Base-by-base conservation (phyloP, 2,888 invertebrate genomes). In the Oligia strigilis region DNA sequence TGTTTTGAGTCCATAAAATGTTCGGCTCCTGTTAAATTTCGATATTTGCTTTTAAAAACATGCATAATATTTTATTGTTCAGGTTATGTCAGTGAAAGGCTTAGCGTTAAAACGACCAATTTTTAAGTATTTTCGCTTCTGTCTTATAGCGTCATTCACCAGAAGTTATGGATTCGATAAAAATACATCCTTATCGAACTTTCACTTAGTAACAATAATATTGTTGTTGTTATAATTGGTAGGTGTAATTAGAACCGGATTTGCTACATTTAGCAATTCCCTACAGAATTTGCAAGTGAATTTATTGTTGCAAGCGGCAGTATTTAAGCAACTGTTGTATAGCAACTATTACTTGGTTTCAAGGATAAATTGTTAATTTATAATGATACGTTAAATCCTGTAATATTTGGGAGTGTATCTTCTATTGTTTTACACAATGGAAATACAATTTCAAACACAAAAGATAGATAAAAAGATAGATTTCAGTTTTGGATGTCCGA, bases 311-410 rank as follows among this genome's bases (percentile, higher is more conserved):
- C 55, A 72, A 71, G 36, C 17, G 17, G 29, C 49, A 52, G 17
- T 55, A 67, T 76, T 52, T 49, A 67, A 23, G 71, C 66, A 69
- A 76, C 43, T 67, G 73, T 75, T 74, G 79, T 83, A 29, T 76
- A 62, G 73, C 67, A 79, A 87, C 84, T 83, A 83, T 86, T 79
- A 76, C 73, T 65, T 19, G 14, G 36, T 76, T 71, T 70, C 83
- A 83, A 87, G 87, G 79, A 83, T 83, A 76, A 8, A 60, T 60
- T 2, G 46, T 40, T 40, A 36, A 64, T 58, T 73, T 73, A 58
- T 72, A 46, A 52, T 60, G 4, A 23, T 49, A 36, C 64, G 40
- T 40, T 75, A 67, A 55, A 55, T 49, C 4, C 66, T 69, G 29
- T 55, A 36, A 55, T 77, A 64, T 60, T 69, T 36, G 2, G 60